phyloP scores from a whole-genome alignment of 1,140 invertebrate genomes.

The Sarcophaga bullata region DNA sequence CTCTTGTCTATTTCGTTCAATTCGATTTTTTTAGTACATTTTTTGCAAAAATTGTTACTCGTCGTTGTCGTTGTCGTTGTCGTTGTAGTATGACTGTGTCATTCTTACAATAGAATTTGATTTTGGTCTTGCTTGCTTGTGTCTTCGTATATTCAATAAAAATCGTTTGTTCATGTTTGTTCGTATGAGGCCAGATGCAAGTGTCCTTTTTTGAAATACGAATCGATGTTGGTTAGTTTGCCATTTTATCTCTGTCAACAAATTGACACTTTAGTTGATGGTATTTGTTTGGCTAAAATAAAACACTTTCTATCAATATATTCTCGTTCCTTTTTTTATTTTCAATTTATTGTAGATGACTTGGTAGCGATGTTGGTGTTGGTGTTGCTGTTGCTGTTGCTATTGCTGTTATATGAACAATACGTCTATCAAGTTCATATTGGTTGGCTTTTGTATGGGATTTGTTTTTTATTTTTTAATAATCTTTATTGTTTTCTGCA shows the following conservation, averaged over 20 bases:
- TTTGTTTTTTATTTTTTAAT: no score
- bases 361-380: no score
- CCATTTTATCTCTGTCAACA: constrained; percentile 65
- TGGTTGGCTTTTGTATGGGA: no score
- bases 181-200: constrained; percentile 9
- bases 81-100: not conserved
- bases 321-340: no score
- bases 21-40: no score
- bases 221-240: constrained; percentile 50
- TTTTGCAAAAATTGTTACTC: no score
- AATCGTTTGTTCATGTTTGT: not conserved
- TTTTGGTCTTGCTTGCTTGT: not conserved
- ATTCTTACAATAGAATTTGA: not conserved
- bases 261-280: constrained; percentile 65
- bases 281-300: constrained; percentile 51
- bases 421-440: no score
- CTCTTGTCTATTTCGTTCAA: not conserved
- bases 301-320: constrained; percentile 9
- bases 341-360: no score
- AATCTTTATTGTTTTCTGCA: no score
- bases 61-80: no score
- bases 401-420: no score
- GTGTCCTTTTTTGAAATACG: not conserved
- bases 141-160: not conserved
- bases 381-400: not conserved